These are phyloP conservation scores for Epinotia bilunana DNA, from an alignment of 2,888 invertebrate species.

Conservation along the genomic window DNA sequence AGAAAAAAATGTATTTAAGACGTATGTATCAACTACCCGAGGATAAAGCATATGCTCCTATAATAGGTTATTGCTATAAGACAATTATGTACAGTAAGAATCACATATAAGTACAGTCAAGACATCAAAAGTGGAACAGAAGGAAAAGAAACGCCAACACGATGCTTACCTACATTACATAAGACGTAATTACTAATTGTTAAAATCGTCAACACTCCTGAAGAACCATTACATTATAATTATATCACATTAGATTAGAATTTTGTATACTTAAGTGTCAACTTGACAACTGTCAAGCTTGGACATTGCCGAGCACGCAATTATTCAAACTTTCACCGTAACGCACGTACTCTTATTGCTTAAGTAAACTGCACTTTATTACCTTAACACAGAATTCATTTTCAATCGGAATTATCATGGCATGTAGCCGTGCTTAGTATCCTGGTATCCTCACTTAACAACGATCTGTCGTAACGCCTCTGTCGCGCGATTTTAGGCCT, in stretches of 20 bases:
- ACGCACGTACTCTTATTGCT: slow-evolving; percentile 43
- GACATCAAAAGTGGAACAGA: slow-evolving; percentile 71
- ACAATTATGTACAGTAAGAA: slow-evolving; percentile 67
- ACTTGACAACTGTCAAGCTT: slow-evolving; percentile 50
- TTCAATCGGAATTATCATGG: slow-evolving; percentile 78
- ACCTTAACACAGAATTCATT: slow-evolving; percentile 25
- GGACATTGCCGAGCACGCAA: slow-evolving; percentile 41
- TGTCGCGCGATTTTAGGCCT: slow-evolving; percentile 78
- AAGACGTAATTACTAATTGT: slow-evolving; percentile 22
- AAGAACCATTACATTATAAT: slow-evolving; percentile 62
- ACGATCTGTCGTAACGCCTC: slow-evolving; percentile 76
- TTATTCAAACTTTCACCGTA: slow-evolving; percentile 43
- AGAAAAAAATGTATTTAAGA: slow-evolving; percentile 9
- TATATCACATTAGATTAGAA: slow-evolving; percentile 82
- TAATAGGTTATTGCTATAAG: slow-evolving; percentile 73
- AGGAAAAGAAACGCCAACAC: slow-evolving; percentile 58
- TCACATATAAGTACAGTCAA: slow-evolving; percentile 57
- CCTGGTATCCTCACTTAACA: slow-evolving; percentile 76
- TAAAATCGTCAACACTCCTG: slow-evolving; percentile 61
- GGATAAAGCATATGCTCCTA: slow-evolving; percentile 55
- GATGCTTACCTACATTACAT: slow-evolving; percentile 47
- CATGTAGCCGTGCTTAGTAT: slow-evolving; percentile 73
- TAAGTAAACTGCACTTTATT: slow-evolving; percentile 33
- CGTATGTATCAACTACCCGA: slow-evolving; percentile 26
- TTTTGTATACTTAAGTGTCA: slow-evolving; percentile 70